Percentiles rank a stretch among this genome's conserved stretches.
Conservation (phyloP, 2,888 invertebrate species). For the Drosophila lacicola region DNA sequence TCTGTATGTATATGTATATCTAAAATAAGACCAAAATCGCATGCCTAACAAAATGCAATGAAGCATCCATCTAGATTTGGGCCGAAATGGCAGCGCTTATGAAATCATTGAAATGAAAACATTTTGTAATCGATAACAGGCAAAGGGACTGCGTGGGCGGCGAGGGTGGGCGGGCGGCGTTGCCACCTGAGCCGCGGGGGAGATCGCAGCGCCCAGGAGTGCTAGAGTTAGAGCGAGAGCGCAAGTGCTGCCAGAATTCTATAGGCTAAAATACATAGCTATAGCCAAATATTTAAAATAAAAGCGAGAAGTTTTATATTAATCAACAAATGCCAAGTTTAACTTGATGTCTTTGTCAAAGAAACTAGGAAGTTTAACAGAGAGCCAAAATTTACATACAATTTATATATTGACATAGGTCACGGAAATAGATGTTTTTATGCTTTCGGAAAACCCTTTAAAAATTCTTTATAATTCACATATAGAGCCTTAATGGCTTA, state of each 20-base stretch:
- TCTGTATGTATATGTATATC: not conserved
- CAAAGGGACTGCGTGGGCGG: conserved; percentile 9
- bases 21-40: conserved; percentile 45
- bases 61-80: conserved; percentile 42
- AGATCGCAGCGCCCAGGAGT: not conserved
- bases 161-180: not conserved
- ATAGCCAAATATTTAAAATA: not conserved
- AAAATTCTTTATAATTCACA: too few relatives aligned
- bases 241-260: not conserved
- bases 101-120: conserved; percentile 61
- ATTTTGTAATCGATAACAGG: conserved; percentile 42
- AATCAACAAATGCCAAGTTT: too few relatives aligned
- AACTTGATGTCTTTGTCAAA: too few relatives aligned
- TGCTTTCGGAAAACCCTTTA: too few relatives aligned
- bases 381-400: too few relatives aligned
- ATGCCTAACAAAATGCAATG: conserved; percentile 43
- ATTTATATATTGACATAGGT: too few relatives aligned
- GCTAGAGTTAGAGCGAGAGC: conserved; percentile 10
- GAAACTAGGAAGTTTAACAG: too few relatives aligned
- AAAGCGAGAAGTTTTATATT: not conserved
- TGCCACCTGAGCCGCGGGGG: conserved; percentile 17
- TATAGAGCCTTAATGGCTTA: too few relatives aligned
- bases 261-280: not conserved
- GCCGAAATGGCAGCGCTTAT: conserved; percentile 22
- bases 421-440: too few relatives aligned